Percentiles rank a stretch among this genome's conserved stretches.
These are phyloP conservation scores for Sciurus niger DNA, from an alignment of 2,113 vertebrate species.

Conservation along the genomic window DNA sequence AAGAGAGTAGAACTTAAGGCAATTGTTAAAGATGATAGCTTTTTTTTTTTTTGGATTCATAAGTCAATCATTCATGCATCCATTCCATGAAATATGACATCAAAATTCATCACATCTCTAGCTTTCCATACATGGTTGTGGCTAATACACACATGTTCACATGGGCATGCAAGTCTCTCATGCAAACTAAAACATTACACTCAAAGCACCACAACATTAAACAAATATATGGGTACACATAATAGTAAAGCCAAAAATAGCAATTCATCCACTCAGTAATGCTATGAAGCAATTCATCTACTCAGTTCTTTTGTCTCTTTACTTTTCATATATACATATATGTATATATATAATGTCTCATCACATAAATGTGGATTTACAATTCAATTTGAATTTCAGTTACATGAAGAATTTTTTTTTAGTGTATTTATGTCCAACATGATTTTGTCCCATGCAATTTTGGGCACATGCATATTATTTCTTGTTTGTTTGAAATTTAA, in stretches of 20 bases:
- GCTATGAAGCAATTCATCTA: background rate
- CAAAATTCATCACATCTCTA: background rate
- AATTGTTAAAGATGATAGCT: background rate
- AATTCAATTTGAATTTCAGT: conserved; percentile 57
- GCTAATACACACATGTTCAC: background rate
- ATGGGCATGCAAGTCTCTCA: background rate
- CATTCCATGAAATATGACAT: background rate
- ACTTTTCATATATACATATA: background rate
- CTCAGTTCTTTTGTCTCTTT: background rate
- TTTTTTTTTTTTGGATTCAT: background rate
- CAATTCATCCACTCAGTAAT: background rate
- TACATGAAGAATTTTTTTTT: conserved; percentile 41
- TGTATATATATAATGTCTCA: background rate
- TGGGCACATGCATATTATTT: background rate
- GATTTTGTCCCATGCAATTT: background rate
- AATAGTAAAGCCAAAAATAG: no score
- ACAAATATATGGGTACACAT: no score
- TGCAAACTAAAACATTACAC: no score
- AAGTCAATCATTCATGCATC: background rate
- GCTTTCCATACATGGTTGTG: background rate
- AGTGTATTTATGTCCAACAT: background rate
- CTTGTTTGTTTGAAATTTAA: conserved; percentile 38
- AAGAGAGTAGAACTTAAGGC: background rate
- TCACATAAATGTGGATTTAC: background rate
- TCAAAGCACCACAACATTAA: no score